These are phyloP conservation scores for Strigamia transsilvanica DNA, from an alignment of 2,888 invertebrate genomes.

Conservation along the genomic window DNA sequence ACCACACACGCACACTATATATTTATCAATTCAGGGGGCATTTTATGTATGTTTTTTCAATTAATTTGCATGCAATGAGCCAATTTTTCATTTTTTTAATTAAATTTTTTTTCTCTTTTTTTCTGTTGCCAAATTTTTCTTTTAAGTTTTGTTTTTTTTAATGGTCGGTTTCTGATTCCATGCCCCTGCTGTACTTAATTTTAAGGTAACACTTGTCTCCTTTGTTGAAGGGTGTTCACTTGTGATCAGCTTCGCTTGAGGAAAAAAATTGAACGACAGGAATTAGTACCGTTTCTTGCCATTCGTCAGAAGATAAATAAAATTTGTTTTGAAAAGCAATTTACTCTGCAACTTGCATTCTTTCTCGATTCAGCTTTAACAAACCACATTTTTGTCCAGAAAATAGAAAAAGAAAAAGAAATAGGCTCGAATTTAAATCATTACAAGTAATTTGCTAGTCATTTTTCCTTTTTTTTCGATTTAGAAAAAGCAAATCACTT, in stretches of 20 bases:
- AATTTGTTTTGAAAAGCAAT: slow-evolving; percentile 39
- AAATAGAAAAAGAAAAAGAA: neutral
- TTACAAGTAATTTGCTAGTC: neutral
- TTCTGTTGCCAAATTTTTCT: neutral
- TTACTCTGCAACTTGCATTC: slow-evolving; percentile 30
- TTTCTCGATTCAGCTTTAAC: neutral
- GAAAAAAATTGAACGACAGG: slow-evolving; percentile 58
- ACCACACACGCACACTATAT: slow-evolving; percentile 59
- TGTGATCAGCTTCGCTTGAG: slow-evolving; percentile 55
- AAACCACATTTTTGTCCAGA: neutral
- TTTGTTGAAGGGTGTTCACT: slow-evolving; percentile 53
- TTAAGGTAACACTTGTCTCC: slow-evolving; percentile 51
- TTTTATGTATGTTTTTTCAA: slow-evolving; percentile 9
- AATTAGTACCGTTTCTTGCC: slow-evolving; percentile 55
- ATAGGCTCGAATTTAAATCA: neutral
- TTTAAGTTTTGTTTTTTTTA: slow-evolving; percentile 5
- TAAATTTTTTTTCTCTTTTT: neutral
- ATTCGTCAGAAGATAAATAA: slow-evolving; percentile 28
- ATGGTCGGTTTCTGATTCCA: neutral
- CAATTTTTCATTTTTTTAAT: neutral
- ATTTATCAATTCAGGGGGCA: slow-evolving; percentile 4
- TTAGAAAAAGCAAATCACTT: slow-evolving; percentile 13
- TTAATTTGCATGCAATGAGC: neutral
- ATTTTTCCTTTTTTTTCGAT: neutral
- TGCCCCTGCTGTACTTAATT: slow-evolving; percentile 35